Percentiles rank a stretch among this genome's conserved stretches.
Evolutionary conservation across 2,113 vertebrate species (phyloP).

Genomic region (Rhadina sibilatrix): DNA sequence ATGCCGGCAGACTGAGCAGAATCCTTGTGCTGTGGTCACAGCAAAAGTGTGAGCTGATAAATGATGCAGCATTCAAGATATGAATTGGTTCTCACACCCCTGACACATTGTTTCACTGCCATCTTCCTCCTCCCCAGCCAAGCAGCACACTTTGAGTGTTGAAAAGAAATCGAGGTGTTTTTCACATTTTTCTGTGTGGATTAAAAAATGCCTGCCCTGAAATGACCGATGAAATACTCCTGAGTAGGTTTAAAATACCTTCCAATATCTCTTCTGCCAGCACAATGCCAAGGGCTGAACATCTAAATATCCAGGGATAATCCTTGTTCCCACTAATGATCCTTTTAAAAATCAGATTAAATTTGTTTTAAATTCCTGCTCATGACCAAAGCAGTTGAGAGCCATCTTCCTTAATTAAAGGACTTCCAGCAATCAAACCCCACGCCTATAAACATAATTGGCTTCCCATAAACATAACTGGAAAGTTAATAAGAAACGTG

Average conservation of each 20-base stretch:
- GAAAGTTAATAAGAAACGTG: not conserved
- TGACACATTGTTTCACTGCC: not conserved
- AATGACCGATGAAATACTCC: not conserved
- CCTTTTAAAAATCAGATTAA: conserved; percentile 4
- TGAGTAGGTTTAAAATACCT: not conserved
- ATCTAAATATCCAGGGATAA: not conserved
- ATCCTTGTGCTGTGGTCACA: accelerated
- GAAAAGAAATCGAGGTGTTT: not conserved
- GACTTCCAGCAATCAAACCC: not conserved
- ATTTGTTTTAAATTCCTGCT: not conserved
- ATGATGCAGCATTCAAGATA: not conserved
- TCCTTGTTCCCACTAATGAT: not conserved
- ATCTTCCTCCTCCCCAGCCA: not conserved
- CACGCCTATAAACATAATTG: not conserved
- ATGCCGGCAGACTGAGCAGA: not conserved
- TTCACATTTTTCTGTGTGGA: not conserved
- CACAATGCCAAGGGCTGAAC: not conserved
- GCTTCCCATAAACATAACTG: not conserved
- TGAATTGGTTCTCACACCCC: not conserved
- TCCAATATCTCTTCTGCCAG: not conserved
- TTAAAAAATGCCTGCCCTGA: not conserved
- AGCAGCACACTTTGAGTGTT: not conserved
- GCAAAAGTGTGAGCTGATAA: not conserved
- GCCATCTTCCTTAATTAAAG: conserved; percentile 1
- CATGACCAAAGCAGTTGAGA: not conserved